Conservation (phyloP, 2,888 invertebrate species). For the Torymus tubicola region DNA sequence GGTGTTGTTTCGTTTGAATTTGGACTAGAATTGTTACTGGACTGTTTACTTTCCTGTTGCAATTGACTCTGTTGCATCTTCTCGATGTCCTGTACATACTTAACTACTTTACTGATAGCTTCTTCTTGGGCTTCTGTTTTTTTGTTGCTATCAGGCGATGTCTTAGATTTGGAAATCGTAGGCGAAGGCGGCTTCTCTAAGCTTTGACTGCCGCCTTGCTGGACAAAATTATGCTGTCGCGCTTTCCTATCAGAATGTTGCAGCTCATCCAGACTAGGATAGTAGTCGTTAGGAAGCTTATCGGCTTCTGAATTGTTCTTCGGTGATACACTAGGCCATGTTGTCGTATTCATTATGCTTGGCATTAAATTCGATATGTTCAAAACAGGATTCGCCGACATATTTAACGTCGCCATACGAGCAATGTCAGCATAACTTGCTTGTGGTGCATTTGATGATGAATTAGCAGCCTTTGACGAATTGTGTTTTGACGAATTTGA, state of each 20-base stretch:
- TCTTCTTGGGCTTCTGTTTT: conserved; percentile 70
- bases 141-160: conserved; percentile 64
- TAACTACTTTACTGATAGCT: conserved; percentile 72
- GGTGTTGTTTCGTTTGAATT: conserved; percentile 63
- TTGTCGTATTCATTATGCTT: conserved; percentile 65
- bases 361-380: conserved; percentile 70
- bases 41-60: conserved; percentile 70
- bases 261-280: conserved; percentile 73
- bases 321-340: conserved; percentile 70
- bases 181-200: conserved; percentile 72
- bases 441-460: conserved; percentile 77
- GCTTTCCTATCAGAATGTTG: conserved; percentile 70
- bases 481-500: conserved; percentile 76
- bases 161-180: conserved; percentile 67
- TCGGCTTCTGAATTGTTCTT: conserved; percentile 64
- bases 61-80: conserved; percentile 77
- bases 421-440: conserved; percentile 91
- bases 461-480: conserved; percentile 69
- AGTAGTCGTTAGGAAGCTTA: conserved; percentile 72
- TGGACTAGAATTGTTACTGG: conserved; percentile 62
- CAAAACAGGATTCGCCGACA: conserved; percentile 68
- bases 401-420: conserved; percentile 77
- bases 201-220: conserved; percentile 65
- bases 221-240: conserved; percentile 70
- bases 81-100: conserved; percentile 78